Evolutionary conservation across 2,113 vertebrate species (phyloP).

Genomic region (Brevimyrus niger): DNA sequence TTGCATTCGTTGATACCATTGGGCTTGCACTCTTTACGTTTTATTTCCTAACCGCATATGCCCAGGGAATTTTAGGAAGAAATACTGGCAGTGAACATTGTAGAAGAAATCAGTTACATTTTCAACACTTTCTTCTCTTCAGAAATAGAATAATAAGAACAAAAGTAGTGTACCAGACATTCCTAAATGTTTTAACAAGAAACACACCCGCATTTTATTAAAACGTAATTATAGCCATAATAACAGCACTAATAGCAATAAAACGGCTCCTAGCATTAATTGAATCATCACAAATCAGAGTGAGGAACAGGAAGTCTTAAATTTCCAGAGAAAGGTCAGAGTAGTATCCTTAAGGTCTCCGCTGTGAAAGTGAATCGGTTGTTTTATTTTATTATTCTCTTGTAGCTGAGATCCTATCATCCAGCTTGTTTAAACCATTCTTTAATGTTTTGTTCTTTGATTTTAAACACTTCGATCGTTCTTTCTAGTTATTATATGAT

Average conservation of each 20-base stretch:
- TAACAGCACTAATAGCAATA: not conserved
- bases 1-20: not conserved
- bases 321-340: too few species aligned
- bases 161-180: not conserved
- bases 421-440: not conserved
- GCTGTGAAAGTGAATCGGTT: not conserved
- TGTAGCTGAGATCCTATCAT: not conserved
- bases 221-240: not conserved
- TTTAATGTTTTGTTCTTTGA: not conserved
- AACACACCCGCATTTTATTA: not conserved
- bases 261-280: not conserved
- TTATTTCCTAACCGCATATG: not conserved
- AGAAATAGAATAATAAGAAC: not conserved
- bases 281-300: too few species aligned
- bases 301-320: too few species aligned
- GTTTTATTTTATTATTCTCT: not conserved
- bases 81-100: not conserved
- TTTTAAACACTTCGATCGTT: not conserved
- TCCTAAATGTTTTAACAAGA: not conserved
- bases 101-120: not conserved
- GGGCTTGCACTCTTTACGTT: not conserved
- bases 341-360: not conserved
- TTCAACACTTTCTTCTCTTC: not conserved
- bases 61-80: not conserved
- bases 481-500: not conserved